Evolutionary conservation across 2,797 vertebrate species (phyloP), one percentile per base, ranked within the genome.

Genomic region (Mareca penelope): DNA sequence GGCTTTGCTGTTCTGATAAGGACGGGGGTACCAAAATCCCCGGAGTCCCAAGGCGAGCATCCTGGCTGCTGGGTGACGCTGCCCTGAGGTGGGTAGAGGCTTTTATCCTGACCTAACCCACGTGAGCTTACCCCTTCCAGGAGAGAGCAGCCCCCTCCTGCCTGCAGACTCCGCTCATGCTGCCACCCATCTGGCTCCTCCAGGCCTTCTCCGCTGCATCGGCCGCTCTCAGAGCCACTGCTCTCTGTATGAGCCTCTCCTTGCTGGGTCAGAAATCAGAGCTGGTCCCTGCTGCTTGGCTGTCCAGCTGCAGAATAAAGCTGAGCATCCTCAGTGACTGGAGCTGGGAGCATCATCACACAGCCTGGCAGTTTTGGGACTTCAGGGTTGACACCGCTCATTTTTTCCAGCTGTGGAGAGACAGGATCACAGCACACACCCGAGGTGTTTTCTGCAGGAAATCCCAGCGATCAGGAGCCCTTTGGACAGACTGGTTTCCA

Each of bases 261-360:
- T 29, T 1, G 7, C 33, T 16, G 8, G 1, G 3, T 0, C 48
- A 15, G 86, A 50, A 33, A n/a, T 50, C 0, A 0, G 64, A 5
- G 44, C 0, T 5, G 28, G 10, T 2, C 24, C 18, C 13, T 0
- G 12, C 11, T 55, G 7, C 39, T 14, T 31, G 53, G 72, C 77
- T 24, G 22, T 8, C 14, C 24, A 6, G 77, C 23, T 64, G 88
- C 80, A 77, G 40, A 14, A 16, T 4, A 11, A 50, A 55, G 42
- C 42, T n/a, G 77, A 57, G 44, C 1, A 4, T 39, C 39, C 6
- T 37, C 68, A 11, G 56, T 3, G 69, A 28, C 1, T 18, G 68
- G 23, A 71, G 40, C 10, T 0, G 50, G 21, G 9, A 48, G 21
- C 50, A 14, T 60, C 0, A 29, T 3, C 57, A 22, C 82, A 33